Conservation (phyloP, 2,797 vertebrate species). For the Propithecus deckenii region DNA sequence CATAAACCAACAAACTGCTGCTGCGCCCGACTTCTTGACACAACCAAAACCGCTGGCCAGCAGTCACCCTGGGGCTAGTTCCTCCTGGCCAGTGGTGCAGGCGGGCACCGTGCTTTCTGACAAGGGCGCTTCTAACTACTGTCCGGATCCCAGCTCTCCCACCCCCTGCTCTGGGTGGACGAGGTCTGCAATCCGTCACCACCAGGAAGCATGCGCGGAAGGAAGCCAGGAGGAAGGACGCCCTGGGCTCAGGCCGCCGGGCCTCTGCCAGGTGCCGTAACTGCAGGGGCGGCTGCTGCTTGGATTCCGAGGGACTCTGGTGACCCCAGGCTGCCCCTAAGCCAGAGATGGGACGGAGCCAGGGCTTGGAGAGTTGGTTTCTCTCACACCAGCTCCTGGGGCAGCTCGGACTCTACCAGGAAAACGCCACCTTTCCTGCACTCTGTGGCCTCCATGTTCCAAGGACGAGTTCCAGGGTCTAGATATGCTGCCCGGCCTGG, state of each 20-base stretch:
- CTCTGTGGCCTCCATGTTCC: not conserved
- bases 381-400: not conserved
- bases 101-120: accelerated
- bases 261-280: not conserved
- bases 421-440: accelerated
- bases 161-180: not conserved
- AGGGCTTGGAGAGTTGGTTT: accelerated
- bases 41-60: not conserved
- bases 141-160: not conserved
- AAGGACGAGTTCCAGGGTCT: not conserved
- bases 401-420: no score
- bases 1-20: not conserved
- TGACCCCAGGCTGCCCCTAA: accelerated
- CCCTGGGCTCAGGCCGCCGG: not conserved
- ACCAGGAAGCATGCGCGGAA: no score
- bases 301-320: accelerated
- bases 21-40: not conserved
- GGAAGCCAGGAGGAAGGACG: not conserved
- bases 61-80: not conserved
- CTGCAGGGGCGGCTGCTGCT: accelerated
- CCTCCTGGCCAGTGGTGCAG: not conserved
- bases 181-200: no score
- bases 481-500: not conserved
- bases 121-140: not conserved
- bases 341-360: accelerated